Base-by-base conservation (phyloP, 1,140 invertebrate genomes). In the Drosophila kikkawai region DNA sequence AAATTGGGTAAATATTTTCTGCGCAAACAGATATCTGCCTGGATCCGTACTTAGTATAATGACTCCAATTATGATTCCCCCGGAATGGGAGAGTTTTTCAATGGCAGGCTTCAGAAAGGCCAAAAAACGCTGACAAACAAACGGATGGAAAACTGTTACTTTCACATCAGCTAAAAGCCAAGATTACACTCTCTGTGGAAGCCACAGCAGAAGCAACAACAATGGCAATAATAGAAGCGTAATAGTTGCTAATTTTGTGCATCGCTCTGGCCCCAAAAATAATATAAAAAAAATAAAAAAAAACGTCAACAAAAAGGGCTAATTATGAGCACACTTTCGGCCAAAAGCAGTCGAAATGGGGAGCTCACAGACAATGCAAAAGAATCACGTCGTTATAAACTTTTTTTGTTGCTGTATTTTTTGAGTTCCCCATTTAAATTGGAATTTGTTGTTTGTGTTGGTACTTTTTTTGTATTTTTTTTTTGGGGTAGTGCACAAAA, bases 281-380 rank as follows among this genome's bases (percentile, higher is more conserved):
- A 67, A 66, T 65, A 65, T 56, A 56, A 3, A 17, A 7, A 32
- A 47, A 15, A 17, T 7, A 17, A 1, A 50, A 51, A 51, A 51
- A 59, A 74, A 51, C 58, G 76, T 79, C 64, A 82, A 79, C 82
- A 87, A 86, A 87, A 79, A 86, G 82, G 82, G 82, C 82, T 87
- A 86, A 86, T 86, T 86, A 82, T 79, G 83, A 85, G 82, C 79
- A 86, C 82, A 86, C 82, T 86, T 86, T 87, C 83, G 66, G 70
- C 53, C 75, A 59, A 66, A 64, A 67, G 59, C 44, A 53, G 42
- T 65, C 63, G 75, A 37, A 74, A 61, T 66, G 77, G 61, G 63
- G 41, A 55, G 37, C 75, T 41, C 34, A n/a, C 75, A 79, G 57
- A 79, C 82, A 86, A 86, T 68, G 79, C 75, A 65, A 79, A 85